phyloP scores from a whole-genome alignment of 2,113 vertebrate genomes.

The Hymenochirus boettgeri region DNA sequence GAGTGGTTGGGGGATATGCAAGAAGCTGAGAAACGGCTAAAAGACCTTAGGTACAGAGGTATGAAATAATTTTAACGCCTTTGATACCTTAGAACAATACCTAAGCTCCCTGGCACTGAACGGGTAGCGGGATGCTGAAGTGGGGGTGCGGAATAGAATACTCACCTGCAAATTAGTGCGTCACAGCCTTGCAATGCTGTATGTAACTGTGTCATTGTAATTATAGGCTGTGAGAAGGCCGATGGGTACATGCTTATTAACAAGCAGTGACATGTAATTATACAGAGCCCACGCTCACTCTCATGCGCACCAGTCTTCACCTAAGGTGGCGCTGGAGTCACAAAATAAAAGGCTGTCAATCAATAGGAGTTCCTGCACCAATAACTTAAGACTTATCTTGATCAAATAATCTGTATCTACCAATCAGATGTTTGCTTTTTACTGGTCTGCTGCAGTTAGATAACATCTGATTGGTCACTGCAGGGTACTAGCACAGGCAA shows the following conservation, averaged over 20 bases:
- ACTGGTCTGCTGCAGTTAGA: no score
- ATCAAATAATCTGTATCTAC: no score
- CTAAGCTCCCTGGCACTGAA: not conserved
- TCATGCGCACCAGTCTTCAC: slow-evolving; percentile 11
- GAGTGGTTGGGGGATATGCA: no score
- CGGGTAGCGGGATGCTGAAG: not conserved
- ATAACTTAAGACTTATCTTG: no score
- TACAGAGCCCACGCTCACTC: slow-evolving; percentile 34
- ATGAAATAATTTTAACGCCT: no score
- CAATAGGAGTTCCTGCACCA: no score
- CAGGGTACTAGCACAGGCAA: no score
- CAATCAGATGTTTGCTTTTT: no score
- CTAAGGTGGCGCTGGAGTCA: slow-evolving; percentile 4
- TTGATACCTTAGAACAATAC: no score
- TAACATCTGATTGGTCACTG: no score
- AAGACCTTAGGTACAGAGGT: no score
- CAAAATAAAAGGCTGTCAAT: not conserved
- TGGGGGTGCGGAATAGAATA: not conserved
- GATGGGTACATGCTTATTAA: slow-evolving; percentile 28
- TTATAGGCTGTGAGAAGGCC: slow-evolving; percentile 16
- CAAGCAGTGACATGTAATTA: slow-evolving; percentile 30
- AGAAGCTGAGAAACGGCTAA: no score
- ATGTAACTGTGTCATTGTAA: slow-evolving; percentile 23
- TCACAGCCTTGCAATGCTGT: slow-evolving; percentile 27
- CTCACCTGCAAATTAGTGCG: slow-evolving; percentile 15